These are phyloP conservation scores for Coenonympha glycerion DNA, from an alignment of 2,888 invertebrate species.

Conservation along the genomic window DNA sequence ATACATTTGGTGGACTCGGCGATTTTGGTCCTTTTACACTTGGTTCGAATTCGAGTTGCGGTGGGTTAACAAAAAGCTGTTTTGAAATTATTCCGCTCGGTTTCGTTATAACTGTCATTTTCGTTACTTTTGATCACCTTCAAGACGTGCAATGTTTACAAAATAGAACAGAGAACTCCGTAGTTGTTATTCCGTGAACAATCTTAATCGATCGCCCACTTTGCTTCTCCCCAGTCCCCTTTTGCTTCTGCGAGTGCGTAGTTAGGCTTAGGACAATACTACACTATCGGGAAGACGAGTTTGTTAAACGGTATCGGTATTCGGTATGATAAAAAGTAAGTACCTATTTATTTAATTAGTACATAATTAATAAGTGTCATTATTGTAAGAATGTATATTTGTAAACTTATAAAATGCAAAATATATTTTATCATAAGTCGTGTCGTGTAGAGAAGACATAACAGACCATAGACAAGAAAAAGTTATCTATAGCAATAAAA, in stretches of 20 bases:
- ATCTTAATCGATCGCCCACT: background rate
- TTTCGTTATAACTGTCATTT: conserved; percentile 88
- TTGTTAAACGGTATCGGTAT: too few species aligned
- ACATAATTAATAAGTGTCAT: too few species aligned
- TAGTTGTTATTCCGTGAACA: background rate
- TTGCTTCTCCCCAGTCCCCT: background rate
- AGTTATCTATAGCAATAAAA: conserved; percentile 10
- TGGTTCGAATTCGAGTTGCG: conserved; percentile 56
- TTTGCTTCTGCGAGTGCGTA: conserved; percentile 1
- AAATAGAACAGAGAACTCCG: background rate
- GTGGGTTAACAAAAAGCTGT: conserved; percentile 76
- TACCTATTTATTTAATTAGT: too few species aligned
- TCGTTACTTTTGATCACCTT: conserved; percentile 29
- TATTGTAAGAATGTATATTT: too few species aligned
- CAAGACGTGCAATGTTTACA: background rate
- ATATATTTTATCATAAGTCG: background rate
- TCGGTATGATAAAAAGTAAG: too few species aligned
- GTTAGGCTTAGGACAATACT: background rate
- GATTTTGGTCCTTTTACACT: conserved; percentile 17
- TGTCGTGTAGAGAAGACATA: background rate
- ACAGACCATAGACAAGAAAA: conserved; percentile 19
- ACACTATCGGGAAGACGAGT: too few species aligned
- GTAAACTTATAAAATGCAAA: too few species aligned
- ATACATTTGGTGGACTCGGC: too few species aligned
- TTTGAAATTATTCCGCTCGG: conserved; percentile 81